Base-by-base conservation (phyloP, 2,113 vertebrate genomes). In the Poeciliopsis prolifica region DNA sequence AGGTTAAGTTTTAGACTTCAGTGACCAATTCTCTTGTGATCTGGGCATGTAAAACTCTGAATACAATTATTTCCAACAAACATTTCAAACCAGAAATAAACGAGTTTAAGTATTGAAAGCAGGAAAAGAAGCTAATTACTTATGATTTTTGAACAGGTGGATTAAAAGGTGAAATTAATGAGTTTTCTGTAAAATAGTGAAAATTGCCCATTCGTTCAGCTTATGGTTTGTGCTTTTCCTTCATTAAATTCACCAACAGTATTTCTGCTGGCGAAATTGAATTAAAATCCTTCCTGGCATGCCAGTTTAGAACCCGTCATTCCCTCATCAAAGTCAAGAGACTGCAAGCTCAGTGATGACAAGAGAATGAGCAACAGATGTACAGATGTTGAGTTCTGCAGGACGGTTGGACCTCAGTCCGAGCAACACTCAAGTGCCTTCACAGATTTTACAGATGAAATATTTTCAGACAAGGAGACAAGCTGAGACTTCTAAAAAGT, bases 331-430 rank as follows among this genome's bases (percentile, higher is more conserved):
- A 65, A 31, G 29, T 44, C 30, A 29, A 42, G 60, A 71, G 14
- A 13, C 4, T 4, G 26, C 30, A n/a, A 42, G 48, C 51, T 67
- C 26, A 74, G 42, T 17, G 6, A 31, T 0, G 51, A 22, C 19
- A 24, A 33, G 61, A 30, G 26, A 60, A 65, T 1, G 61, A 70
- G 62, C 29, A 33, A 69, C 83, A 81, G 75, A 78, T 72, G 79
- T 68, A 33, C 33, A 1, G 48, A 19, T 5, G 7, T 22, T 7
- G 1, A 68, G 24, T 28, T 61, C 1, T 22, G 58, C 67, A 35
- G 24, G 61, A 69, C 66, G 48, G 14, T 35, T 61, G 60, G 58
- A 71, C n/a, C 54, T 30, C 42, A 30, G 7, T 29, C 14, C 14
- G 26, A n/a, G 48, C 40, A 51, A 51, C 24, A 51, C 26, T 14